Evolutionary conservation across 2,113 vertebrate genomes (phyloP), one percentile per base, ranked within the genome.

Genomic region (Vanacampus margaritifer): DNA sequence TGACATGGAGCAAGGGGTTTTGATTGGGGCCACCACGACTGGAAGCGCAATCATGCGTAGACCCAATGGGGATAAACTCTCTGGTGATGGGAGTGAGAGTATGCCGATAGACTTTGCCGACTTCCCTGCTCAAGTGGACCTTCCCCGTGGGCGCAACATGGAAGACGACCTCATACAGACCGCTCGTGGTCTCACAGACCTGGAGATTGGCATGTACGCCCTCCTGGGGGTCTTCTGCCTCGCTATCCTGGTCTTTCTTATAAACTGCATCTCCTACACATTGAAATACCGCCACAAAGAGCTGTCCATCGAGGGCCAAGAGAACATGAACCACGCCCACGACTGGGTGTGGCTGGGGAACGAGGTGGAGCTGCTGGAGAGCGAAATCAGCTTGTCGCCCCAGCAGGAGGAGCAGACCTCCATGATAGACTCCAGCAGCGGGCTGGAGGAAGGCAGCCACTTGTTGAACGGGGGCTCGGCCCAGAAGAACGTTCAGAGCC

Each of bases 341-440:
- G 96, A 99, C 79, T 99, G 97, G 97, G 97, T 99, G 62, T 99
- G 97, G 96, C 89, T 98, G 53, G 96, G 96, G 1, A 96, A 94
- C 0, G 96, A 97, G 86, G 91, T 93, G 0, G 96, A 98, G 71
- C 92, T 95, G 32, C 85, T 95, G 73, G 96, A 95, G 87, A 92
- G 91, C 68, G 69, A 86, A 6, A 91, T 87, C 2, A 93, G 94
- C 1, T 57, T 90, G 14, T 91, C 92, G 0, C 91, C 92, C 0
- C 94, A 92, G 77, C 93, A 87, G 64, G 93, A 94, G 4, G 92
- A 92, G 19, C 94, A 88, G 79, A 95, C 94, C 1, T 96, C 95
- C 10, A 84, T 93, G 76, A 90, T 96, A 10, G 96, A 96, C 89
- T 93, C 87, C 0, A 92, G 94, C 73, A 86, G 90, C 0, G 91